Percentiles rank a stretch among this genome's conserved stretches.
phyloP scores from a whole-genome alignment of 2,113 vertebrate genomes.

The Sus scrofa region T2T-Sscrofa CM000813.6:52363501-52364000 shows the following conservation, averaged over 20 bases:
- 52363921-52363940: neutral
- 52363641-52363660: neutral
- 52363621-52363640: neutral
- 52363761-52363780: neutral
- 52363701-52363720: neutral
- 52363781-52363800: neutral
- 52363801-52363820: neutral
- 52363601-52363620: neutral
- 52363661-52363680: neutral
- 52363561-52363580: neutral
- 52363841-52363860: neutral
- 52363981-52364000: neutral
- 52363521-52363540: neutral
- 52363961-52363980: slow-evolving; percentile 3
- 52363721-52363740: neutral
- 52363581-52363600: neutral
- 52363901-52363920: neutral
- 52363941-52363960: neutral
- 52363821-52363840: neutral
- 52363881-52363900: neutral
- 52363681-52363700: neutral
- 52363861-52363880: neutral
- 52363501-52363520: neutral
- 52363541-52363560: neutral
- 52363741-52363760: neutral